Conservation (phyloP, 1,140 invertebrate genomes). For the Chrysopa pallens region DNA sequence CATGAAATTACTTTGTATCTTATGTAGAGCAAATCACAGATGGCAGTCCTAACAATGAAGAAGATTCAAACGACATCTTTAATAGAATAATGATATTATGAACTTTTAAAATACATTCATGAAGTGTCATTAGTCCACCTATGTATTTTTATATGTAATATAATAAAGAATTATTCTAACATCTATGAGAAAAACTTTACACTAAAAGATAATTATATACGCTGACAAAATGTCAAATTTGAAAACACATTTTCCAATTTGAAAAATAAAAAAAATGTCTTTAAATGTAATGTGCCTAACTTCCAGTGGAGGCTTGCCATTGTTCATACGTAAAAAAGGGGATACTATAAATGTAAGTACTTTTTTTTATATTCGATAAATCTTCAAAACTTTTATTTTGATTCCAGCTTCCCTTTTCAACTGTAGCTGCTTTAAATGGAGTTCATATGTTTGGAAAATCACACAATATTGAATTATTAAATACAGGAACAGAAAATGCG, state of each 20-base stretch:
- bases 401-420: constrained; percentile 55
- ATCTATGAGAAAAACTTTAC: not conserved
- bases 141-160: not conserved
- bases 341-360: constrained; percentile 38
- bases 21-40: not conserved
- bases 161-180: not conserved
- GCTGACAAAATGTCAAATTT: not conserved
- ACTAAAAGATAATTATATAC: not conserved
- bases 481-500: constrained; percentile 46
- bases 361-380: constrained; percentile 2
- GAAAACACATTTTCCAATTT: not conserved
- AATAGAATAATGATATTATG: no score
- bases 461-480: constrained; percentile 42
- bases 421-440: constrained; percentile 63
- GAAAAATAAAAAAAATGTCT: constrained; percentile 28
- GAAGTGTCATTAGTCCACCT: not conserved
- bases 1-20: not conserved
- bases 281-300: constrained; percentile 47
- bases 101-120: not conserved
- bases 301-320: constrained; percentile 47
- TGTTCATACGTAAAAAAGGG: constrained; percentile 50
- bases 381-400: constrained; percentile 5
- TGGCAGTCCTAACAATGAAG: not conserved
- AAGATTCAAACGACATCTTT: not conserved
- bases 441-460: constrained; percentile 69